These are phyloP conservation scores for Aleiodes sp. DNA, from an alignment of 1,140 invertebrate genomes.

Conservation along the genomic window DNA sequence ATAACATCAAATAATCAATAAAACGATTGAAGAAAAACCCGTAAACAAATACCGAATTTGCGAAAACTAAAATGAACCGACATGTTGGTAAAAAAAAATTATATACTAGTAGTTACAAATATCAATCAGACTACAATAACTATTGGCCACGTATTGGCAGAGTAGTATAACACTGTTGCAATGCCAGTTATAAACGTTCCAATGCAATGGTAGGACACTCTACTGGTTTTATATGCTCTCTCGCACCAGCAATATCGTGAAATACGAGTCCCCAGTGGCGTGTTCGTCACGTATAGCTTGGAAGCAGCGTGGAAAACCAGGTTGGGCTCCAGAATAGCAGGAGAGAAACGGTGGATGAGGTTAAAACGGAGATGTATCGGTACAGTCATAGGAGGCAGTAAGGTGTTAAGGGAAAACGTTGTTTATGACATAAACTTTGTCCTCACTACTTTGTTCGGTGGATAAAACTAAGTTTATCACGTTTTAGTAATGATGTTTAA, in stretches of 20 bases:
- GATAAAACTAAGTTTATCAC: slow-evolving; percentile 12
- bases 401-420: slow-evolving; percentile 46
- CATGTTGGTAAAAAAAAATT: slow-evolving; percentile 11
- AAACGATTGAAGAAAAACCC: neutral
- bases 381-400: slow-evolving; percentile 35
- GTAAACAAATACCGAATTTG: too few relatives aligned
- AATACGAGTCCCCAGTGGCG: slow-evolving; percentile 57
- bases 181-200: slow-evolving; percentile 21
- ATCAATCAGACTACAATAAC: slow-evolving; percentile 35
- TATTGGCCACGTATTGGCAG: neutral
- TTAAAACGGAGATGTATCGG: slow-evolving; percentile 46
- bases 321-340: neutral
- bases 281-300: slow-evolving; percentile 47
- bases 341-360: slow-evolving; percentile 51
- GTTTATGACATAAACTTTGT: slow-evolving; percentile 40
- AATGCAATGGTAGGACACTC: neutral
- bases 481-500: slow-evolving; percentile 4
- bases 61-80: too few relatives aligned
- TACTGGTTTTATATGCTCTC: slow-evolving; percentile 17
- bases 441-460: neutral
- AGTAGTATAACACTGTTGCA: slow-evolving; percentile 1
- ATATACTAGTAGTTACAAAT: slow-evolving; percentile 21
- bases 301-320: slow-evolving; percentile 14
- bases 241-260: slow-evolving; percentile 47
- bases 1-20: neutral